A percentile compares a stretch with the other conserved stretches of the same genome.
These are phyloP conservation scores for Teinopalpus imperialis DNA, from an alignment of 2,888 invertebrate genomes.

Conservation along the genomic window DNA sequence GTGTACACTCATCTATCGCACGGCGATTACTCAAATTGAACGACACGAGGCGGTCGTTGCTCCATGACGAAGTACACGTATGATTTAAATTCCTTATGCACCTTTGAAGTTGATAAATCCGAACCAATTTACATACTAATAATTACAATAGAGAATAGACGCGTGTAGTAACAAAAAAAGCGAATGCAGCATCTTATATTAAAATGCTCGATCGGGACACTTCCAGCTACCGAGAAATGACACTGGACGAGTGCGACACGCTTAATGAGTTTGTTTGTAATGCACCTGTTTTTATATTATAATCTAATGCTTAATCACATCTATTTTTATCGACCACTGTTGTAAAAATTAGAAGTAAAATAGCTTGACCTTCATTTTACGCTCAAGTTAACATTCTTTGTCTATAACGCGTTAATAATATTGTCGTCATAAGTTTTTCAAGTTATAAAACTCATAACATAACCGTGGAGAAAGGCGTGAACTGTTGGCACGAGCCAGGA, in stretches of 20 bases:
- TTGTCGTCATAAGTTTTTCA: slow-evolving; percentile 10
- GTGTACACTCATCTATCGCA: background rate
- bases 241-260: slow-evolving; percentile 1
- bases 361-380: slow-evolving; percentile 5
- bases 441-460: slow-evolving; percentile 31
- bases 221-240: slow-evolving; percentile 6
- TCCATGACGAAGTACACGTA: slow-evolving; percentile 33
- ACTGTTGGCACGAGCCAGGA: slow-evolving; percentile 67
- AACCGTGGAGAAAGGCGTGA: slow-evolving; percentile 54
- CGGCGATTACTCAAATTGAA: background rate
- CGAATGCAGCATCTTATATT: slow-evolving; percentile 55
- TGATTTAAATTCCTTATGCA: slow-evolving; percentile 50
- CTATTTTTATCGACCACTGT: too few species aligned
- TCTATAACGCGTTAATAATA: slow-evolving; percentile 5
- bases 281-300: too few species aligned
- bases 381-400: slow-evolving; percentile 16
- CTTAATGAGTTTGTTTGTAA: background rate
- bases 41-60: background rate
- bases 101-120: slow-evolving; percentile 63
- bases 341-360: background rate
- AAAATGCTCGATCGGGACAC: slow-evolving; percentile 42
- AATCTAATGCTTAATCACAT: background rate
- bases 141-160: slow-evolving; percentile 54
- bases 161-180: slow-evolving; percentile 36
- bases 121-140: slow-evolving; percentile 70